Evolutionary conservation across 1,140 invertebrate species (phyloP), one percentile per base, ranked within the genome.

Genomic region (Gryon sp.): DNA sequence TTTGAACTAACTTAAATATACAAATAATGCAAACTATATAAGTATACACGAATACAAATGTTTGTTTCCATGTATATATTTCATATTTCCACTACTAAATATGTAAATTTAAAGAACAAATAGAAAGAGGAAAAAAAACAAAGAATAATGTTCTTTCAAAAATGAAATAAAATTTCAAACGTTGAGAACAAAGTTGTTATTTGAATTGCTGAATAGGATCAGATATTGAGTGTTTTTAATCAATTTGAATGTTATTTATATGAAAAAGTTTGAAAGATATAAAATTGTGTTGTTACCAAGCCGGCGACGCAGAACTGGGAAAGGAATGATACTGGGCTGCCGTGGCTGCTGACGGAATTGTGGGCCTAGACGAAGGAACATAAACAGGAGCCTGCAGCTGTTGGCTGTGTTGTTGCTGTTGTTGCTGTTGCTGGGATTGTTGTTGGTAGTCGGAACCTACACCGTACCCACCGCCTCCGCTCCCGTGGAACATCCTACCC

Each of bases 401-500:
- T 15, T 88, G 87, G 2, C 68, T 77, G 63, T 87, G 85, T 45
- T 88, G 83, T 32, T 84, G 86, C 53, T 87, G 86, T 9, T 87
- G 86, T 12, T 87, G 86, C 11, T 86, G 81, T 18, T 81, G 84
- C 30, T 86, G 85, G 11, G 80, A 81, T 34, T 86, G 84, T 40
- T 87, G 85, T 69, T 89, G 87, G 77, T 88, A 87, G 18, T 89
- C 86, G 66, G 86, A 84, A 76, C 84, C 83, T 62, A 85, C 83
- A 76, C 86, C 87, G 84, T 88, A 88, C 68, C 86, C 85, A 55
- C 83, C 81, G 53, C 85, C 86, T 77, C 86, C 85, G 80, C 84
- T 87, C 72, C 87, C 86, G 87, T 89, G 87, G 85, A 87, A 89
- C 87, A 89, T 89, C 65, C 81, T 87, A 79, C 57, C 60, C 80